phyloP scores from a whole-genome alignment of 2,888 invertebrate species.

The Thymelicus lineola region DNA sequence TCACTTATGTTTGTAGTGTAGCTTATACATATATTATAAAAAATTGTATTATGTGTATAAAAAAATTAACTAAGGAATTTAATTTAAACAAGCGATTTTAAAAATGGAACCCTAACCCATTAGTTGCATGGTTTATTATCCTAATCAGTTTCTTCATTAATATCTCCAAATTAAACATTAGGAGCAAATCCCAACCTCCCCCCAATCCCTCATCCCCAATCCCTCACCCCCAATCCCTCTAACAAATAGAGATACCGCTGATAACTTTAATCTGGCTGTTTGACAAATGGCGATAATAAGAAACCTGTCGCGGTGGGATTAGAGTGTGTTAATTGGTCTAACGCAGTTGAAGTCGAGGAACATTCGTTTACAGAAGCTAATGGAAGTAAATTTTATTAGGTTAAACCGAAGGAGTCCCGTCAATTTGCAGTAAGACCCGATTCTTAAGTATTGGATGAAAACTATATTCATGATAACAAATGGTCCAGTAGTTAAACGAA shows the following conservation, averaged over 20 bases:
- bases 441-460: no score
- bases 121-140: slow-evolving; percentile 4
- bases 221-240: slow-evolving; percentile 11
- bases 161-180: slow-evolving; percentile 27
- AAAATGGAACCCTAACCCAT: neutral
- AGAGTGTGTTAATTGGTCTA: slow-evolving; percentile 76
- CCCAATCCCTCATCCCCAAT: neutral
- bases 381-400: no score
- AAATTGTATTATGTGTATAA: no score
- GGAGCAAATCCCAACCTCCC: slow-evolving; percentile 2
- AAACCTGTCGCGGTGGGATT: slow-evolving; percentile 81
- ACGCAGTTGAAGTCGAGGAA: slow-evolving; percentile 41
- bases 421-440: no score
- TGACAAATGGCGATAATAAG: slow-evolving; percentile 84
- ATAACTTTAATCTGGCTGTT: slow-evolving; percentile 35
- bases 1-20: no score
- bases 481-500: no score
- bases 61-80: no score
- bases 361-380: no score
- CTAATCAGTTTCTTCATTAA: slow-evolving; percentile 29
- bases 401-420: no score
- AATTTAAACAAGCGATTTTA: no score
- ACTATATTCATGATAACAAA: no score
- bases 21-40: no score
- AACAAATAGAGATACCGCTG: slow-evolving; percentile 34